Conservation (phyloP, 2,797 vertebrate genomes). For the Crocodylus rhombifer region DNA sequence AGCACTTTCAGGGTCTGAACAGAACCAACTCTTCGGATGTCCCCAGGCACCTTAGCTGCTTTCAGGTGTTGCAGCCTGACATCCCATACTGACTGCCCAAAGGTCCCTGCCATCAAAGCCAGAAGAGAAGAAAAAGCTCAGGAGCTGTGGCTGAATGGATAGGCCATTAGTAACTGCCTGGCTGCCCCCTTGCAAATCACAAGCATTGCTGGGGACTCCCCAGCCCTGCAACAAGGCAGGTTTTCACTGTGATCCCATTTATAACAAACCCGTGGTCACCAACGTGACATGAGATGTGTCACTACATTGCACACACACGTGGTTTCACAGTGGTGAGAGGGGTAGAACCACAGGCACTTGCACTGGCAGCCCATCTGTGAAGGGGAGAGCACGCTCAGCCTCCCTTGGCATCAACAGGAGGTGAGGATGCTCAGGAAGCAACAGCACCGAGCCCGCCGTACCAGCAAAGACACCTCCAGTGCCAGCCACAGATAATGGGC, state of each 20-base stretch:
- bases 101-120: constrained; percentile 36
- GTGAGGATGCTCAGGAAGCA: not conserved
- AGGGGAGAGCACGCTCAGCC: not conserved
- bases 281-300: not conserved
- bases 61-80: not conserved
- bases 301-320: too few species aligned
- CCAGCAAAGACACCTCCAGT: too few species aligned
- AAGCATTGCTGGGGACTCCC: not conserved
- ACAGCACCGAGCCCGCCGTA: not conserved
- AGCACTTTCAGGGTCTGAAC: constrained; percentile 19
- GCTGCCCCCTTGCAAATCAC: too few species aligned
- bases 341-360: too few species aligned
- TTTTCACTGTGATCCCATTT: not conserved
- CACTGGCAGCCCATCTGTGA: not conserved
- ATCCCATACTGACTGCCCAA: constrained; percentile 4
- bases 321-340: not conserved
- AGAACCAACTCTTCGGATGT: constrained; percentile 2
- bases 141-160: too few species aligned
- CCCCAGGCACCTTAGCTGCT: not conserved
- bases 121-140: not conserved
- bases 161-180: too few species aligned
- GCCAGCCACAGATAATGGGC: not conserved
- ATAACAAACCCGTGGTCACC: not conserved
- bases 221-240: not conserved
- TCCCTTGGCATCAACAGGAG: not conserved